Base-by-base conservation (phyloP, 2,113 vertebrate genomes). In the Festucalex cinctus region DNA sequence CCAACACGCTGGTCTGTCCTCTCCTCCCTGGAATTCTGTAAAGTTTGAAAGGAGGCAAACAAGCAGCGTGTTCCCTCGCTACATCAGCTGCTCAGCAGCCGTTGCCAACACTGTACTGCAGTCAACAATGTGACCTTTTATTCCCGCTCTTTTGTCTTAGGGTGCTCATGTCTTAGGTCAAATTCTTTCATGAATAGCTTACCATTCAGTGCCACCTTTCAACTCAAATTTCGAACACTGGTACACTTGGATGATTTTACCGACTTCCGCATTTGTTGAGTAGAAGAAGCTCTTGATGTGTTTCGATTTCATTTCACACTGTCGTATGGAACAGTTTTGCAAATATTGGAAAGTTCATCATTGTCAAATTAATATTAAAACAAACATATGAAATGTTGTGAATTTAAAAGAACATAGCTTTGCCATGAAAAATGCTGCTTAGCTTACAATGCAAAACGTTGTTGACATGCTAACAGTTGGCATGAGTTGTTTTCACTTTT, bases 11-110 rank as follows among this genome's bases (percentile, higher is more conserved):
- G n/a, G 51, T 9, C 73, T 58, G 17, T 53, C 66, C 41, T 32
- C 60, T 69, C 43, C 4, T 59, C 39, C 59, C 66, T 48, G 65
- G 19, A 28, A 80, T 90, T 82, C 68, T 64, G 10, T 79, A 87
- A 87, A 8, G 41, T 41, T 80, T 59, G 58, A 75, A 20, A 80
- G 61, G 69, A 84, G 74, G 77, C 77, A 84, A 85, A 85, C 71
- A 77, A 70, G 79, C 76, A 84, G 79, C 79, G 68, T 73, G 75
- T 73, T 78, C 66, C 66, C 70, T 68, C 73, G 36, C 74, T 75
- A 79, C 66, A 66, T 72, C 43, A 0, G 67, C 77, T 86, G 80
- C 83, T 68, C 64, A 57, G 83, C 76, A 84, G 81, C 87, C 14
- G 68, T 78, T 81, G 75, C 78, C 73, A 80, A 66, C 69, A 51